Percentiles rank a stretch among this genome's conserved stretches.
phyloP scores from a whole-genome alignment of 2,888 invertebrate genomes.

The Drosophila nigricruria region DNA sequence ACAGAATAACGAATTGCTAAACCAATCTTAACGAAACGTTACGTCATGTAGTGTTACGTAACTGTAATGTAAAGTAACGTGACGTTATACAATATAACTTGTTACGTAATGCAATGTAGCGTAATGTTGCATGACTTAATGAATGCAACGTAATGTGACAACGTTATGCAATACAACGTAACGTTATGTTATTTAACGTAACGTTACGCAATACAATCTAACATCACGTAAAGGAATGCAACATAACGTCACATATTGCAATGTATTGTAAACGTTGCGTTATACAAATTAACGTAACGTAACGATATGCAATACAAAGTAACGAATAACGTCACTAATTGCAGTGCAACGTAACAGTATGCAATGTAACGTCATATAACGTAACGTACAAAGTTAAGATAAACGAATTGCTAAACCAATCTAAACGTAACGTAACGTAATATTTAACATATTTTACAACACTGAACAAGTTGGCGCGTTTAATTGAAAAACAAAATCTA shows the following conservation, averaged over 20 bases:
- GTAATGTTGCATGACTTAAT: neutral
- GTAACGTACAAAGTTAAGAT: conserved; percentile 1
- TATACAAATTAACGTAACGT: neutral
- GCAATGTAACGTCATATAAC: neutral
- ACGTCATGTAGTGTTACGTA: neutral
- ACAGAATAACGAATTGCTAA: conserved; percentile 43
- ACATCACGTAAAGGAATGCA: neutral
- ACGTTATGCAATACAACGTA: neutral
- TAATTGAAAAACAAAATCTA: conserved; percentile 48
- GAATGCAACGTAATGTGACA: neutral
- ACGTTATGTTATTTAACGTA: too few relatives aligned
- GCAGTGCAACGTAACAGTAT: neutral
- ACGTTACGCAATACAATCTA: neutral
- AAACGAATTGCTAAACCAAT: conserved; percentile 57
- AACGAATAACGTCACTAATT: neutral
- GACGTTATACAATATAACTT: neutral
- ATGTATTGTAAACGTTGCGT: neutral
- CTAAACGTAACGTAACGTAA: conserved; percentile 25
- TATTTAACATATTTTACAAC: conserved; percentile 45
- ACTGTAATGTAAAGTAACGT: rapidly evolving
- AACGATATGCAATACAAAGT: neutral
- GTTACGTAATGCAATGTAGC: neutral
- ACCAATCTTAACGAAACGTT: conserved; percentile 38
- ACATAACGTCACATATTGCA: neutral
- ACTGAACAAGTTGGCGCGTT: conserved; percentile 61